Evolutionary conservation across 2,797 vertebrate species (phyloP).

Genomic region (Parauchenoglanis ngamensis): DNA sequence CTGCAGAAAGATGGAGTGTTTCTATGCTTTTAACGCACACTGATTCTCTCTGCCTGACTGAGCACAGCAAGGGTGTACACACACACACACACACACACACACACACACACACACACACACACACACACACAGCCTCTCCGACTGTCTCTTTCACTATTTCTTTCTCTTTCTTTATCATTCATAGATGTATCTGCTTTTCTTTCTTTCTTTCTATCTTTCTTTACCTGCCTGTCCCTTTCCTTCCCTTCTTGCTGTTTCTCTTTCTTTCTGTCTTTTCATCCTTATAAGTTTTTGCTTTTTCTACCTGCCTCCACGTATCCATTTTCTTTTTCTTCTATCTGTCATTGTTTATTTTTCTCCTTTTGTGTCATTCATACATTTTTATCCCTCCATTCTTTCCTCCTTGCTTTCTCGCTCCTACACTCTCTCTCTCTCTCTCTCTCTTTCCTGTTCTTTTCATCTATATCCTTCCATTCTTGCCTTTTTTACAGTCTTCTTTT

Average conservation of each 20-base stretch:
- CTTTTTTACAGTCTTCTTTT: not conserved
- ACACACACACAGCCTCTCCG: not conserved
- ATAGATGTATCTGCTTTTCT: not conserved
- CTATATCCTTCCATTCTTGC: not conserved
- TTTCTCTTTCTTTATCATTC: not conserved
- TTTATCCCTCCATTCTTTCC: too few relatives aligned
- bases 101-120: slow-evolving; percentile 14
- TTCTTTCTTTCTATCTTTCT: not conserved
- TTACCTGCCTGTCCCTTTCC: too few relatives aligned
- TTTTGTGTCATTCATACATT: too few relatives aligned
- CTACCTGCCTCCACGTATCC: too few relatives aligned
- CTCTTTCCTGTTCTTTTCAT: not conserved
- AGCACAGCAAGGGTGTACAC: slow-evolving; percentile 21
- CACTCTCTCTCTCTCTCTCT: too few relatives aligned
- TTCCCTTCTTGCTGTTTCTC: too few relatives aligned
- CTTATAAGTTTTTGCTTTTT: too few relatives aligned
- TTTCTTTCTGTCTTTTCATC: too few relatives aligned
- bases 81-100: slow-evolving; percentile 15
- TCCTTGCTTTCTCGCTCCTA: too few relatives aligned
- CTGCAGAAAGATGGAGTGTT: slow-evolving; percentile 12
- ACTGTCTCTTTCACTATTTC: not conserved
- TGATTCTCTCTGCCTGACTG: slow-evolving; percentile 4
- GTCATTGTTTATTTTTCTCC: too few relatives aligned
- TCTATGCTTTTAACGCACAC: not conserved
- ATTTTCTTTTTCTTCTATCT: too few relatives aligned